Evolutionary conservation across 23 tunicate species (phyloP), one percentile per base, ranked within the genome.

Genomic region (Trididemnum nubilum): DNA sequence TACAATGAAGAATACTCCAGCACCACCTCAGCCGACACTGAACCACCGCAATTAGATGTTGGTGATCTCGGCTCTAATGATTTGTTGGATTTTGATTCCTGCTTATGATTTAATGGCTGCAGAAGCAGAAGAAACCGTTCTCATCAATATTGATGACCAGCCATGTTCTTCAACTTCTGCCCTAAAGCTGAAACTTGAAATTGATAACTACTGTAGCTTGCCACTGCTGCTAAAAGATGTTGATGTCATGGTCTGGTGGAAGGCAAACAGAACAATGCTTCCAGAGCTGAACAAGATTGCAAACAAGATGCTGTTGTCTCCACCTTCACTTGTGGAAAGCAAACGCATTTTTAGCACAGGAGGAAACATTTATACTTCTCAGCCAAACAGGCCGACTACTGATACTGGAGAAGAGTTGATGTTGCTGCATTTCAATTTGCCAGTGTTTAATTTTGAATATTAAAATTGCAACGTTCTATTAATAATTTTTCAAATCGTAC

Each of bases 31-130:
- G 23, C 71, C 57, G 57, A 50, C 57, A 50, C 19, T 50, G 57
- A 64, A 64, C n/a, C 71, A 64, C 25, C 19, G 25, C 25, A 50
- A 50, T 12, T 19, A 50, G 57, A 19, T 12, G 57, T 12, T 12
- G 57, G 12, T 12, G 57, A 50, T 12, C 18, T 19, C 57, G 19
- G 57, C 19, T 50, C 57, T 50, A 12, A 21, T n/a, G 71, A 64
- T 64, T 64, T 64, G 23, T n/a, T 64, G 28, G 71, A 64, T n/a
- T 64, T 64, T n/a, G 57, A 64, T n/a, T 64, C 71, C 23, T n/a
- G 25, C 25, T 25, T n/a, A 64, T 64, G 71, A 64, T n/a, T 64
- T 25, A n/a, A 15, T 64, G 57, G 57, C 57, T 12, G 57, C 57
- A 12, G 57, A 50, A 50, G 12, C 57, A 12, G 18, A 50, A 19